Conservation (phyloP, 2,797 vertebrate species). For the Myiotriccus ornatus region DNA sequence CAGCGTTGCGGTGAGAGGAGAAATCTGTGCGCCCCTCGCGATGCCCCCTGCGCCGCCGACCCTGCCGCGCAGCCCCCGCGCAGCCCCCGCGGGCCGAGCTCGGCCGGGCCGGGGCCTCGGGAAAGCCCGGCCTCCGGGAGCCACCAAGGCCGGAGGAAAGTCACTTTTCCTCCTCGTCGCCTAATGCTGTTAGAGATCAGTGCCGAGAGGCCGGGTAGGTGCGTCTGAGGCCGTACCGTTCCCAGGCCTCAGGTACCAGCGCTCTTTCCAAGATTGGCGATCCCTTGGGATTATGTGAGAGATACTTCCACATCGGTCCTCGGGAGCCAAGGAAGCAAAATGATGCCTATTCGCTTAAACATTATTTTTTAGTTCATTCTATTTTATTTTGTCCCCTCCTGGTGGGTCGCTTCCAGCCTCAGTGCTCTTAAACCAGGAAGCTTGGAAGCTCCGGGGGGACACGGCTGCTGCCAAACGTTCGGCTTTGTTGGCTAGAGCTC, state of each 20-base stretch:
- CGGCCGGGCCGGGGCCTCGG: background rate
- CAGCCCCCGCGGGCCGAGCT: background rate
- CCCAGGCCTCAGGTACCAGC: background rate
- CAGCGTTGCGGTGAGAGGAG: constrained; percentile 34
- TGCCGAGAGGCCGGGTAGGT: background rate
- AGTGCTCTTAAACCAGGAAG: background rate
- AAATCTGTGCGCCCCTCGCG: constrained; percentile 50
- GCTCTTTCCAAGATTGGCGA: fast-evolving
- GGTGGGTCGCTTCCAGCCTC: background rate
- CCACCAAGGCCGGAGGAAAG: background rate
- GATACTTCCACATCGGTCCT: background rate
- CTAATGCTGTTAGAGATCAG: background rate
- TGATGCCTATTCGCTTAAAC: background rate
- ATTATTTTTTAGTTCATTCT: fast-evolving
- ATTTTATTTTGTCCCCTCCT: no score
- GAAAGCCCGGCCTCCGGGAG: background rate
- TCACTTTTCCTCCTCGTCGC: background rate
- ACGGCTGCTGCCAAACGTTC: background rate
- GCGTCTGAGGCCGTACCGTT: background rate
- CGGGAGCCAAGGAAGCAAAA: background rate
- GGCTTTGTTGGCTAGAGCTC: background rate
- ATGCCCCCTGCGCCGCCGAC: background rate
- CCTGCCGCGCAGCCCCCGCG: background rate
- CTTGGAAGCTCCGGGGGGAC: background rate
- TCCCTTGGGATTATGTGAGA: background rate